Evolutionary conservation across 2,888 invertebrate genomes (phyloP), one percentile per base, ranked within the genome.

Genomic region (Subacronicta megacephala): DNA sequence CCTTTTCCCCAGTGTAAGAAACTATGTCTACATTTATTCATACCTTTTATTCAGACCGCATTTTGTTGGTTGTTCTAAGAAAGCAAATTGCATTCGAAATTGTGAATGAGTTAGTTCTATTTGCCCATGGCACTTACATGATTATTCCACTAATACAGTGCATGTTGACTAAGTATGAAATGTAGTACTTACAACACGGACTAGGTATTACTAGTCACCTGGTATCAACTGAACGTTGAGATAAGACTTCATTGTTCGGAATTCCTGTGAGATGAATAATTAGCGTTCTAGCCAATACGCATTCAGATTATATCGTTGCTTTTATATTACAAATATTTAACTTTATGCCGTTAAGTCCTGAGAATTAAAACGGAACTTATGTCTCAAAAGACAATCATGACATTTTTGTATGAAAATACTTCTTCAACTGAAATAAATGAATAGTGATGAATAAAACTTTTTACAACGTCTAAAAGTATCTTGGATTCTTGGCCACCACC

Each of bases 201-300:
- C 45, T 49, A 64, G 49, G 44, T 49, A 52, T 41, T 23, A 44
- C 47, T 40, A 51, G 50, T 26, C 26, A 43, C 36, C 47, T 31
- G 29, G 35, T 65, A 71, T 68, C 53, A 60, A 46, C 51, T 36
- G 12, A 33, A 31, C 43, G 43, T 46, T 57, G 46, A 64, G 73
- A 78, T 76, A 78, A 72, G 62, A 62, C 58, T 41, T 61, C 50
- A 71, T 76, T 73, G 77, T 76, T 71, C 59, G 20, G 62, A 67
- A 77, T 72, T 72, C 66, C 41, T 59, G 26, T 37, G 29, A 60
- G 58, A 64, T 77, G 69, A 72, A 44, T 66, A 66, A 77, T 63
- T 66, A 55, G 35, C 49, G 20, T 29, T 55, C 54, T 55, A 60
- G 38, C 26, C 44, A 50, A 53, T 46, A 40, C 40, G 42, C 58